phyloP scores from a whole-genome alignment of 1,140 invertebrate genomes.

The Caerostris extrusa region DNA sequence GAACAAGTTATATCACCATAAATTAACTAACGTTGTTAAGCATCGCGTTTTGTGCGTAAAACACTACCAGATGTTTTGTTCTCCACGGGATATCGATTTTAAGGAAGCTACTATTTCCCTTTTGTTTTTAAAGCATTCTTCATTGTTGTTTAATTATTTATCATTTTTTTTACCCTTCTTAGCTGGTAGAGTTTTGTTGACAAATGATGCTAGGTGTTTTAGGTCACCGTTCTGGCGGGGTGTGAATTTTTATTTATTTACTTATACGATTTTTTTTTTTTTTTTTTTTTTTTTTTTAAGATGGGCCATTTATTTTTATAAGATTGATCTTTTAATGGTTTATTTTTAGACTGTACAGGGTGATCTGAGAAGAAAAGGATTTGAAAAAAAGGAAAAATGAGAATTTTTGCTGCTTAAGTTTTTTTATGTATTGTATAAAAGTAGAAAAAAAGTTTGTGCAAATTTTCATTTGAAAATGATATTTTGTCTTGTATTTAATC shows the following conservation, averaged over 20 bases:
- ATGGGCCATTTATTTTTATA: not conserved
- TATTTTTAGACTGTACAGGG: not conserved
- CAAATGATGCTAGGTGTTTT: conserved; percentile 60
- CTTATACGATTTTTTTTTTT: not conserved
- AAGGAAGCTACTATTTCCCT: conserved; percentile 30
- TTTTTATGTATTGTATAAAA: not conserved
- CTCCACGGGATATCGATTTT: conserved; percentile 61
- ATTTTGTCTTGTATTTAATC: too few relatives aligned
- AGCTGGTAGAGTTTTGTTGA: conserved; percentile 35
- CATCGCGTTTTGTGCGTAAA: conserved; percentile 1
- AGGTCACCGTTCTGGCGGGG: conserved; percentile 34
- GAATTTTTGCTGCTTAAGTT: not conserved
- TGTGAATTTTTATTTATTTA: conserved; percentile 50
- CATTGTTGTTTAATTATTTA: conserved; percentile 43
- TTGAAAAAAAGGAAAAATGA: not conserved
- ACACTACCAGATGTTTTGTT: conserved; percentile 17
- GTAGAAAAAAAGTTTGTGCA: not conserved
- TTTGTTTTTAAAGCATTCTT: conserved; percentile 50
- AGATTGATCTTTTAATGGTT: conserved; percentile 60
- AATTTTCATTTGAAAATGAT: too few relatives aligned
- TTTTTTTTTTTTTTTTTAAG: not conserved
- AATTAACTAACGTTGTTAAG: conserved; percentile 53
- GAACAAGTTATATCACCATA: conserved; percentile 36
- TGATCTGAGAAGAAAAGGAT: not conserved
- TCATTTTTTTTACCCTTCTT: not conserved